These are phyloP conservation scores for Panurus biarmicus DNA, from an alignment of 2,113 vertebrate species.

Conservation along the genomic window DNA sequence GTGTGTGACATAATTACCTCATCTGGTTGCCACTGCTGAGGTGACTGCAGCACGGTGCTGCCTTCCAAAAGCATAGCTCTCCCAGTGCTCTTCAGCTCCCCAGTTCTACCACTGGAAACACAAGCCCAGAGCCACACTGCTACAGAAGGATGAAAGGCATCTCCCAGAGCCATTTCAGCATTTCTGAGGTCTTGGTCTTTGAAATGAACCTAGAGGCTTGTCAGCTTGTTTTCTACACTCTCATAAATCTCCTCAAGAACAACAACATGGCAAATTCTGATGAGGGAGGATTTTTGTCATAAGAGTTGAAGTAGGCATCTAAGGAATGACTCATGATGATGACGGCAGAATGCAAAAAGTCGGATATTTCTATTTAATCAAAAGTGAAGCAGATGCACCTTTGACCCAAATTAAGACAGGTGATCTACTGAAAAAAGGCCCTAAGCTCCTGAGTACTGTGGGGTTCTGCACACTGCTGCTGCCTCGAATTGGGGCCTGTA, in stretches of 20 bases:
- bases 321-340: not conserved
- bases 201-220: not conserved
- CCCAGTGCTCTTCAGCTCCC: not conserved
- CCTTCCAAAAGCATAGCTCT: accelerated
- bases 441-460: not conserved
- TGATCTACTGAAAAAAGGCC: not conserved
- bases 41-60: accelerated
- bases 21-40: not conserved
- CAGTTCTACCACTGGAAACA: not conserved
- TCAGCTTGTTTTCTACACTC: not conserved
- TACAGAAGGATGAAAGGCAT: not conserved
- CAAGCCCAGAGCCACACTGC: not conserved
- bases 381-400: not conserved
- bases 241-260: slow-evolving; percentile 4
- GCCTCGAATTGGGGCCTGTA: not conserved
- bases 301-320: not conserved
- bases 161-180: not conserved
- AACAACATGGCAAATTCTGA: not conserved
- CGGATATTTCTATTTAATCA: not conserved
- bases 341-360: not conserved
- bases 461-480: not conserved
- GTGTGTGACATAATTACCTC: accelerated
- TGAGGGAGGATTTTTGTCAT: not conserved
- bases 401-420: not conserved
- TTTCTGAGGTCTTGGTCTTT: not conserved